Evolutionary conservation across 2,797 vertebrate species (phyloP), one percentile per base, ranked within the genome.

Genomic region (Tadarida brasiliensis): DNA sequence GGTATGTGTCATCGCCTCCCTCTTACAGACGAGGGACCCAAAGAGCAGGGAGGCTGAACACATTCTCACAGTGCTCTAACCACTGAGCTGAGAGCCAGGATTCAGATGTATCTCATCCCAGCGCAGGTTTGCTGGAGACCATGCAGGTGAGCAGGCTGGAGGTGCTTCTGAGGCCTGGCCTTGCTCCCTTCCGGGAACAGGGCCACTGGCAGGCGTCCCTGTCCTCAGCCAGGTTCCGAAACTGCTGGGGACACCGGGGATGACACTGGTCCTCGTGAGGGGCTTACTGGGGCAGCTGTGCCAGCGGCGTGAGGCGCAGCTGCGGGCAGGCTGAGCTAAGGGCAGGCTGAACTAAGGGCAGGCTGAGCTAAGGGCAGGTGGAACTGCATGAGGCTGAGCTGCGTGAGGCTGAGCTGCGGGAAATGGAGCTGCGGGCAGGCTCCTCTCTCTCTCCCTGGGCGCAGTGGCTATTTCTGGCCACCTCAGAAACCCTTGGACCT

Each of bases 181-280:
- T 11, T 0, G 1, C n/a, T 39, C 12, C n/a, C 20, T 2, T 7
- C 5, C 61, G 28, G 56, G 39, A 19, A 63, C 81, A 14, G 22
- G 26, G 56, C 16, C 76, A 0, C 63, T 0, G 0, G 9, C 51
- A 9, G 68, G 39, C 1, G 8, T 1, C 19, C 49, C 63, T 15
- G 30, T 47, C 44, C 65, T 15, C n/a, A 19, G 57, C 19, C 3
- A 7, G 35, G 68, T n/a, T 26, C 73, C 11, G 35, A 26, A 44
- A 9, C 6, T 11, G 47, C 51, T 4, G 56, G 49, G 77, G 5
- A 33, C 19, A 12, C 2, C 0, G 6, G 39, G 44, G 30, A n/a
- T 33, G 47, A 51, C 0, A 11, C n/a, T 3, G 44, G 51, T 14
- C 9, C 0, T 3, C 0, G 22, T 2, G 7, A 17, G 5, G 16